Percentiles rank a stretch among this genome's conserved stretches.
Evolutionary conservation across 1,140 invertebrate species (phyloP).

Genomic region (Drosophila santomea): DNA sequence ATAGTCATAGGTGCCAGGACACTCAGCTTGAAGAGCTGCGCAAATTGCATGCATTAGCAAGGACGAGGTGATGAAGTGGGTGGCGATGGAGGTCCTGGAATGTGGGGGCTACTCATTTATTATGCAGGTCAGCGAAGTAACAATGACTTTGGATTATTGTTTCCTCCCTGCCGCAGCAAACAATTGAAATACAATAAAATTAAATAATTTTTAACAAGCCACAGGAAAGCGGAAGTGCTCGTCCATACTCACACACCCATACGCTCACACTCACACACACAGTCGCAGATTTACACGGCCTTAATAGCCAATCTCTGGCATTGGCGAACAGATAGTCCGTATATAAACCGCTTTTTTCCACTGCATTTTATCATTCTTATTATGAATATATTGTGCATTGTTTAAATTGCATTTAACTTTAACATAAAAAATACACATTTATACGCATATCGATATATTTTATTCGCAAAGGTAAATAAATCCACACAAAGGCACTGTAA

Average conservation of each 20-base stretch:
- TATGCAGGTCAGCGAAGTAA: constrained; percentile 41
- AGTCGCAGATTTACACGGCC: constrained; percentile 25
- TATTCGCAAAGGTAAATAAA: constrained; percentile 80
- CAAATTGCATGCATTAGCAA: constrained; percentile 32
- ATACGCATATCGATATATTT: constrained; percentile 61
- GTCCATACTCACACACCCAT: constrained; percentile 15
- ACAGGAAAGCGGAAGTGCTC: constrained; percentile 75
- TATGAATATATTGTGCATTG: constrained; percentile 75
- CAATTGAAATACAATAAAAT: constrained; percentile 79
- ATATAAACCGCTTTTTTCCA: constrained; percentile 42
- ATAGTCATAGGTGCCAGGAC: neutral
- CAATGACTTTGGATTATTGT: constrained; percentile 64
- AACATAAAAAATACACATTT: constrained; percentile 27
- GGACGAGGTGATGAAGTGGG: constrained; percentile 4
- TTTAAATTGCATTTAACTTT: constrained; percentile 79
- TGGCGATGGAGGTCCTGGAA: neutral
- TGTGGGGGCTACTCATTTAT: constrained; percentile 31
- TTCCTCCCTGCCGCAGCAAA: constrained; percentile 61
- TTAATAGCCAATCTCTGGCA: constrained; percentile 68
- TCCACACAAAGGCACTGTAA: constrained; percentile 61
- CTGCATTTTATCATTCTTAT: constrained; percentile 68
- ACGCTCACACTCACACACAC: constrained; percentile 1
- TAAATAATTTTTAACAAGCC: constrained; percentile 80
- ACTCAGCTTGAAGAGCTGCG: constrained; percentile 10
- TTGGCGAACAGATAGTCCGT: constrained; percentile 51